These are phyloP conservation scores for Atta colombica DNA, from an alignment of 1,140 invertebrate species.

Conservation along the genomic window DNA sequence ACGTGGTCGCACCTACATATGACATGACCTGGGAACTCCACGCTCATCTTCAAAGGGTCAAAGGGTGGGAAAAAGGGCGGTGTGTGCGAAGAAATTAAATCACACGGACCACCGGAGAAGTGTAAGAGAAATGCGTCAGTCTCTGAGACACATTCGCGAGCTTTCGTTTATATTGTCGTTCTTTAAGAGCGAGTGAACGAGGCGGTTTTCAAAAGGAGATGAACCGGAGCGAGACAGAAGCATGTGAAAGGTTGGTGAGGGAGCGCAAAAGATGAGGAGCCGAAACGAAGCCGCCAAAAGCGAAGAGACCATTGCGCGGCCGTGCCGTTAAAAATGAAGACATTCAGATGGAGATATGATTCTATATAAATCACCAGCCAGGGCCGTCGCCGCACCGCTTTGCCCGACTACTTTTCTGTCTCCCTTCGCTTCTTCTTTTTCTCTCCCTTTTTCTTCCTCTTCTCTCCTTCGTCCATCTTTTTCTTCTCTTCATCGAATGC, in stretches of 20 bases:
- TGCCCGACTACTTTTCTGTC: constrained; percentile 55
- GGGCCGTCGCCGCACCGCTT: constrained; percentile 65
- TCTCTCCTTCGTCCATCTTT: neutral
- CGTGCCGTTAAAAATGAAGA: constrained; percentile 83
- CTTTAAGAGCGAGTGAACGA: constrained; percentile 4
- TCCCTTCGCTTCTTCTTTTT: constrained; percentile 5
- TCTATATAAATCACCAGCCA: constrained; percentile 81
- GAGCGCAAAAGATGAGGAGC: constrained; percentile 52
- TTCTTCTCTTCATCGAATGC: neutral
- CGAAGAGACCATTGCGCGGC: constrained; percentile 66
- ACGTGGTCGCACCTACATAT: constrained; percentile 3
- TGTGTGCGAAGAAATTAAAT: constrained; percentile 63
- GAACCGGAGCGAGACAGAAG: constrained; percentile 24
- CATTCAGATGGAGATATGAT: constrained; percentile 83
- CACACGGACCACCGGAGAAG: constrained; percentile 67
- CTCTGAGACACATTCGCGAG: constrained; percentile 26
- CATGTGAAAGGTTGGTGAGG: constrained; percentile 38
- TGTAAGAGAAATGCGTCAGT: constrained; percentile 56
- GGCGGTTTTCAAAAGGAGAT: neutral
- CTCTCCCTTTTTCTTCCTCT: neutral
- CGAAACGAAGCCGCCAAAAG: constrained; percentile 68
- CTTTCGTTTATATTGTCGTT: constrained; percentile 24
- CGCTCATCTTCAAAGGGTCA: constrained; percentile 29
- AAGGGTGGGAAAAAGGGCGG: constrained; percentile 11
- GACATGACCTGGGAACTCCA: neutral